These are phyloP conservation scores for Clarias gariepinus DNA, from an alignment of 2,113 vertebrate genomes.

Conservation along the genomic window DNA sequence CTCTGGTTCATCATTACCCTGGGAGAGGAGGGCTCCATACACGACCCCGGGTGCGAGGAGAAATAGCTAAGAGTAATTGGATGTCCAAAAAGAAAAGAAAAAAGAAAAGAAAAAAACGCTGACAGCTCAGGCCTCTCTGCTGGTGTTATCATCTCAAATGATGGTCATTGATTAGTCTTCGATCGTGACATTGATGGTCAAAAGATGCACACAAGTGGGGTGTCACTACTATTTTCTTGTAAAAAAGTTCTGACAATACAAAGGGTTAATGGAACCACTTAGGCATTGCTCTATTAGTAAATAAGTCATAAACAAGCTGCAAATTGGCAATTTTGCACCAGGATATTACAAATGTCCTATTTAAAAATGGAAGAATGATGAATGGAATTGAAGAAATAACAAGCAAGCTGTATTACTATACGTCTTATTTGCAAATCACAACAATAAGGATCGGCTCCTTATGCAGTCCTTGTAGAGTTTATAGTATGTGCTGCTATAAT, in stretches of 20 bases:
- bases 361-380: neutral
- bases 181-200: conserved; percentile 41
- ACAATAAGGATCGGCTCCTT: neutral
- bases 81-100: neutral
- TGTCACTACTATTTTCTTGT: conserved; percentile 10
- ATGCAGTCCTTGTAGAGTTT: neutral
- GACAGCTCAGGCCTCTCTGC: conserved; percentile 18
- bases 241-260: conserved; percentile 2
- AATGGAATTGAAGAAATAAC: neutral
- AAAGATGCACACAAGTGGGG: conserved; percentile 16
- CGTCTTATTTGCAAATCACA: neutral
- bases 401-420: conserved; percentile 6
- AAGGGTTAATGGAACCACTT: neutral
- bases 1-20: conserved; percentile 11
- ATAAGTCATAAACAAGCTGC: conserved; percentile 26
- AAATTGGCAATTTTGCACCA: conserved; percentile 20
- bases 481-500: neutral
- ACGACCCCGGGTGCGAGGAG: neutral
- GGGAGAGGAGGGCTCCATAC: neutral
- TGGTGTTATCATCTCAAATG: conserved; percentile 37
- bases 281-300: neutral
- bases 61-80: conserved; percentile 9
- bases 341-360: conserved; percentile 25
- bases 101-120: neutral
- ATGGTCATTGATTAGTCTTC: conserved; percentile 39